Conservation (phyloP, 2,888 invertebrate genomes). For the Sphaerophoria rueppellii region DNA sequence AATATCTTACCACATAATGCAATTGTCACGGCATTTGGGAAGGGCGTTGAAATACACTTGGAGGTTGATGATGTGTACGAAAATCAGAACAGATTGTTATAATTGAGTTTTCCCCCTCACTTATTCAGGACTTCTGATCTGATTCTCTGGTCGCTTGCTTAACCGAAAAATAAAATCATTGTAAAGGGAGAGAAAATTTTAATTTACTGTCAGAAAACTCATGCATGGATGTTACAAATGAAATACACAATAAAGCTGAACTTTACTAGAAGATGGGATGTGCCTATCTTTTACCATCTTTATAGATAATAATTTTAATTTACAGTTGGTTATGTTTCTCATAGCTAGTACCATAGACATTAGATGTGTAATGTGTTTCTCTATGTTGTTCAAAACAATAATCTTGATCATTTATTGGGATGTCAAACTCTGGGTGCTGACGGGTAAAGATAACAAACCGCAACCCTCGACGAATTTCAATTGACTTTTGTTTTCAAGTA, state of each 20-base stretch:
- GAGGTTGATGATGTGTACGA: conserved; percentile 76
- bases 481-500: not conserved
- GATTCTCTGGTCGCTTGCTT: conserved; percentile 12
- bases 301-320: not conserved
- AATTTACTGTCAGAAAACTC: conserved; percentile 78
- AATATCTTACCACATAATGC: conserved; percentile 30
- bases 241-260: conserved; percentile 36
- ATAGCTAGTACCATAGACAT: conserved; percentile 43
- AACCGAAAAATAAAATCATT: conserved; percentile 52
- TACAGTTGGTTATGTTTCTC: conserved; percentile 30
- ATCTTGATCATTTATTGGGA: conserved; percentile 58
- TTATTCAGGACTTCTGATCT: conserved; percentile 34
- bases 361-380: conserved; percentile 42
- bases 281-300: not conserved
- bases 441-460: conserved; percentile 15
- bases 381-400: conserved; percentile 62
- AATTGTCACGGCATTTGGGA: conserved; percentile 47
- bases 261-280: conserved; percentile 26
- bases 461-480: conserved; percentile 30
- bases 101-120: conserved; percentile 81
- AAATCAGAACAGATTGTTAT: conserved; percentile 82
- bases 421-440: conserved; percentile 49
- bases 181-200: conserved; percentile 81
- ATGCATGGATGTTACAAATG: conserved; percentile 45
- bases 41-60: conserved; percentile 64